These are phyloP conservation scores for Drosophila eohydei DNA, from an alignment of 2,888 invertebrate species.

Conservation along the genomic window DNA sequence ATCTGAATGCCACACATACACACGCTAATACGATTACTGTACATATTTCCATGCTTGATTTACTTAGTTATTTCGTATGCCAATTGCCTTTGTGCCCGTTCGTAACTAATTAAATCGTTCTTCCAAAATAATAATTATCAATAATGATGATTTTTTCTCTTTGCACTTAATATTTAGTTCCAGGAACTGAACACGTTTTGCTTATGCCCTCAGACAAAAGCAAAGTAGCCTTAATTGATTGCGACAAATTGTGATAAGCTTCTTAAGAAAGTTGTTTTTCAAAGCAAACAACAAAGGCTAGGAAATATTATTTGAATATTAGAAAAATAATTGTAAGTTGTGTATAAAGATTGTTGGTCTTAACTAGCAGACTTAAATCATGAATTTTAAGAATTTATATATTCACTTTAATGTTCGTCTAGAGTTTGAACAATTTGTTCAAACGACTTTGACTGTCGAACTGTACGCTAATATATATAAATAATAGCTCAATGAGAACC, in stretches of 20 bases:
- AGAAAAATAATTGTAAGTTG: not conserved
- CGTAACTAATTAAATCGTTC: constrained; percentile 6
- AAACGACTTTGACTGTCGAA: too few species aligned
- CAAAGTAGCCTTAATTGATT: not conserved
- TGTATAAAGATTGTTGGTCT: not conserved
- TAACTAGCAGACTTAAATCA: too few species aligned
- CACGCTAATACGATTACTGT: constrained; percentile 12
- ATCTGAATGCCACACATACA: constrained; percentile 39
- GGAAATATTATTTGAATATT: not conserved
- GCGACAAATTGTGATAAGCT: not conserved
- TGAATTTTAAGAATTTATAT: too few species aligned
- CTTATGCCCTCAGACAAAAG: not conserved
- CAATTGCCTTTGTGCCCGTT: constrained; percentile 12
- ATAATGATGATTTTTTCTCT: constrained; percentile 1
- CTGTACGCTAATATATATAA: too few species aligned
- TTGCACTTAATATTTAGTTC: not conserved
- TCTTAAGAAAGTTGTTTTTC: not conserved
- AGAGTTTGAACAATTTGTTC: too few species aligned
- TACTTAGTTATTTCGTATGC: constrained; percentile 23
- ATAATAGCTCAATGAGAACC: too few species aligned
- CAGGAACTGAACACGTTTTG: not conserved
- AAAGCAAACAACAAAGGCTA: too few species aligned
- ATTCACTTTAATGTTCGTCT: too few species aligned
- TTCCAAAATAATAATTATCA: not conserved
- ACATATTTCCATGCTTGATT: constrained; percentile 43